Evolutionary conservation across 2,888 invertebrate species (phyloP).

Genomic region (Calameuta pallipes): DNA sequence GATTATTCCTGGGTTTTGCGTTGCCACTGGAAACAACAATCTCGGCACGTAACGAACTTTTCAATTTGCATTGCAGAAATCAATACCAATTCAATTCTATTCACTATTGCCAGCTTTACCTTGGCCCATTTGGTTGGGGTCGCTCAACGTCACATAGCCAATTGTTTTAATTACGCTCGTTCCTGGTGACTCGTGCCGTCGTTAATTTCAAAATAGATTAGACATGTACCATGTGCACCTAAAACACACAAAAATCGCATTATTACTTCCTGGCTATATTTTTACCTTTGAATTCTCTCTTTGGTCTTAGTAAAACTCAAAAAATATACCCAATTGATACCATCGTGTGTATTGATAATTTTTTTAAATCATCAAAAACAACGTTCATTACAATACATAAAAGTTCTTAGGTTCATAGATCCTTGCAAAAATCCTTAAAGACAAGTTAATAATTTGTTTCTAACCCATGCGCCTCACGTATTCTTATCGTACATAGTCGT

Average conservation of each 20-base stretch:
- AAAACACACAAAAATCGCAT: background rate
- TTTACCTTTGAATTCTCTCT: too few relatives aligned
- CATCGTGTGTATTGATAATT: background rate
- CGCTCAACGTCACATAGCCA: slow-evolving; percentile 17
- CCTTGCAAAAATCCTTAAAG: background rate
- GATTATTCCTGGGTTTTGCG: background rate
- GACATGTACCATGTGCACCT: background rate
- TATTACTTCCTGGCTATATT: background rate
- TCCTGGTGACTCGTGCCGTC: background rate
- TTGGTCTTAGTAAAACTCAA: too few relatives aligned
- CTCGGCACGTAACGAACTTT: slow-evolving; percentile 13
- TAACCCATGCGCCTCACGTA: background rate
- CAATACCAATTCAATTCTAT: slow-evolving; percentile 17
- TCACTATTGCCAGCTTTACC: background rate
- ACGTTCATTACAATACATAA: background rate
- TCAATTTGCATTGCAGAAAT: slow-evolving; percentile 16
- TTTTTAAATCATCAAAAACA: background rate
- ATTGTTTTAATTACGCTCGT: slow-evolving; percentile 28
- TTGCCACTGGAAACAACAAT: background rate
- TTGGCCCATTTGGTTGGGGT: slow-evolving; percentile 8
- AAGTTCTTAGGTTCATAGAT: background rate
- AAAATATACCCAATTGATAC: background rate
- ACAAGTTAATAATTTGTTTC: background rate
- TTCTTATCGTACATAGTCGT: background rate
- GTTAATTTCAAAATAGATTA: background rate